Evolutionary conservation across 2,888 invertebrate species (phyloP).

Genomic region (Allolobophora icterica): DNA sequence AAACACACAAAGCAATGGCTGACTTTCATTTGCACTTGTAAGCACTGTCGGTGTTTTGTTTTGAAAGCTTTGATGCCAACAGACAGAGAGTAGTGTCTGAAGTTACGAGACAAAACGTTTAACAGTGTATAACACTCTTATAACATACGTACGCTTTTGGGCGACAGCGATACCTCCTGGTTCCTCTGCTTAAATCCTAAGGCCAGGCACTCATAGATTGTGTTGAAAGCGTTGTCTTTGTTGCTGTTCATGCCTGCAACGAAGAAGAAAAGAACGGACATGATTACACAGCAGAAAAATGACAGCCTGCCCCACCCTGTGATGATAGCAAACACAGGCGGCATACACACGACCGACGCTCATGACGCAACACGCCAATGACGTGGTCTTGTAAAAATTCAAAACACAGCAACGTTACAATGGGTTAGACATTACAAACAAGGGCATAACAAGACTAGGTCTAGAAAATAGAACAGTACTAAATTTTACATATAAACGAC

Average conservation of each 20-base stretch:
- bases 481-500: too few relatives aligned
- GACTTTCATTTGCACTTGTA: too few relatives aligned
- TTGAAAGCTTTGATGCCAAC: too few relatives aligned
- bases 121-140: neutral
- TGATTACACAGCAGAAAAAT: neutral
- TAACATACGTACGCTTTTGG: conserved; percentile 2
- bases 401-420: too few relatives aligned
- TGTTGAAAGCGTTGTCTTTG: conserved; percentile 17
- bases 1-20: too few relatives aligned
- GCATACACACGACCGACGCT: neutral
- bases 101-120: neutral
- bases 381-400: neutral
- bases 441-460: too few relatives aligned
- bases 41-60: too few relatives aligned
- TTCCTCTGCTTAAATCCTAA: conserved; percentile 19
- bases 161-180: neutral
- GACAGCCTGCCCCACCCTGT: neutral
- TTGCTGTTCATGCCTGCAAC: conserved; percentile 12
- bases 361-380: neutral
- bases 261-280: neutral
- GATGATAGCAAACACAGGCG: too few relatives aligned
- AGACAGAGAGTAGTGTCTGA: neutral
- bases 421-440: too few relatives aligned
- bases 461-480: too few relatives aligned
- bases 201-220: conserved; percentile 24